A percentile compares a stretch with the other conserved stretches of the same genome.
phyloP scores from a whole-genome alignment of 1,140 invertebrate genomes.

The Sarcophaga bullata region DNA sequence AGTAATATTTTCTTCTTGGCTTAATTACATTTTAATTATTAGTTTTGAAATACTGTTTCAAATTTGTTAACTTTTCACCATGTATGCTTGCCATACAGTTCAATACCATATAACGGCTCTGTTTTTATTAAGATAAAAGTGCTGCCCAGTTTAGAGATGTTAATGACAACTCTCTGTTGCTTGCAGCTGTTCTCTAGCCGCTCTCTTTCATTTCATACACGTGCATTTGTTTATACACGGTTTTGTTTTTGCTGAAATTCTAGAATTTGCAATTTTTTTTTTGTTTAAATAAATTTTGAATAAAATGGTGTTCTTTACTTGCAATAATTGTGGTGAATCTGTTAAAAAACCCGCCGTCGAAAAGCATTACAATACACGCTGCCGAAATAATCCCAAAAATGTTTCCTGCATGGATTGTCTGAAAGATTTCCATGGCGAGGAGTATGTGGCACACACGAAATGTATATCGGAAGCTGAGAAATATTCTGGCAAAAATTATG shows the following conservation, averaged over 20 bases:
- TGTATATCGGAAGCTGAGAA: constrained; percentile 92
- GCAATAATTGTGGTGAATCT: constrained; percentile 88
- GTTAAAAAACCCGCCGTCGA: constrained; percentile 92
- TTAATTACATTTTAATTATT: too few species aligned
- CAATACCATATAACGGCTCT: not conserved
- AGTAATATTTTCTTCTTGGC: too few species aligned
- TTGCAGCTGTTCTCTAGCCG: not conserved
- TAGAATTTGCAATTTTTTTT: not conserved
- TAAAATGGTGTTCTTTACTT: constrained; percentile 91
- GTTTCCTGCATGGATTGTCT: constrained; percentile 91
- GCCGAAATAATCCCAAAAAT: constrained; percentile 70
- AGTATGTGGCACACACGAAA: constrained; percentile 86
- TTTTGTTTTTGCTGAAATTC: not conserved
- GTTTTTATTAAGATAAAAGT: not conserved
- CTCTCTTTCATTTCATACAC: not conserved
- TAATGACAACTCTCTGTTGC: not conserved
- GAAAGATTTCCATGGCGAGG: constrained; percentile 83
- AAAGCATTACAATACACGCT: constrained; percentile 84
- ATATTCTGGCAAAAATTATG: constrained; percentile 86
- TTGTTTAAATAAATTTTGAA: not conserved
- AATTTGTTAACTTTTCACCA: not conserved
- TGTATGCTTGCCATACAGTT: not conserved
- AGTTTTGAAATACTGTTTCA: too few species aligned
- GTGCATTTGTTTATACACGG: constrained; percentile 42
- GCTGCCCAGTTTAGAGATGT: not conserved